Evolutionary conservation across 2,888 invertebrate species (phyloP).

Genomic region (Aproaerema taeniolella): DNA sequence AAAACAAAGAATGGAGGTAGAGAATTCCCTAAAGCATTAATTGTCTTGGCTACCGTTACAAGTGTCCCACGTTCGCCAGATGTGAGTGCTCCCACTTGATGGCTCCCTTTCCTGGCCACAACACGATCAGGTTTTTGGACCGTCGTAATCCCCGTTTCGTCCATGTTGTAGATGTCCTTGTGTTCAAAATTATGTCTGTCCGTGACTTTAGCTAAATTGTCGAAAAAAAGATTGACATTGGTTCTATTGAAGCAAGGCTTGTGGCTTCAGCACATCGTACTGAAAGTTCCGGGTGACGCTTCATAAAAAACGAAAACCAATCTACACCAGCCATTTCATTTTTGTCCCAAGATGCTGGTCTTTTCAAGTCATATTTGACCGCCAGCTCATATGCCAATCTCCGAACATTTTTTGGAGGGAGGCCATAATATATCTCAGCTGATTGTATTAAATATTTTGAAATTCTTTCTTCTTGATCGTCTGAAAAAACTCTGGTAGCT

Average conservation of each 20-base stretch:
- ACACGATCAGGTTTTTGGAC: constrained; percentile 21
- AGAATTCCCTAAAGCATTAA: constrained; percentile 29
- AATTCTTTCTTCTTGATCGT: constrained; percentile 19
- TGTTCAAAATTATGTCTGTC: constrained; percentile 17
- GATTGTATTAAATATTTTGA: constrained; percentile 21
- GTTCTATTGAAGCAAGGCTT: constrained; percentile 17
- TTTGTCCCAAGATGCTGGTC: constrained; percentile 11
- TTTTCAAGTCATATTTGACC: constrained; percentile 13
- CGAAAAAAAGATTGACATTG: constrained; percentile 18
- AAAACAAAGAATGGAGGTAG: constrained; percentile 34
- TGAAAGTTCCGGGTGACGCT: constrained; percentile 14
- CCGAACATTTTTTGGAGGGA: constrained; percentile 17
- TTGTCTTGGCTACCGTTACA: constrained; percentile 33
- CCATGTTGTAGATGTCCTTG: constrained; percentile 17
- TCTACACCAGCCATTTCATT: constrained; percentile 18
- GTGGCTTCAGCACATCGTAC: constrained; percentile 19
- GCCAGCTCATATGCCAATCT: constrained; percentile 15
- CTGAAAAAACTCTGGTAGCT: constrained; percentile 18
- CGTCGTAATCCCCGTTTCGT: constrained; percentile 1
- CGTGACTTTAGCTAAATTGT: constrained; percentile 18
- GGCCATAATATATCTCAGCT: constrained; percentile 25
- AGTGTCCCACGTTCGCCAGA: constrained; percentile 40
- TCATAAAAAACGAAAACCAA: constrained; percentile 15
- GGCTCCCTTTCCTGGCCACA: constrained; percentile 18
- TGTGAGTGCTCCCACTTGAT: constrained; percentile 34